Base-by-base conservation (phyloP, 2,888 invertebrate species). In the Opisthograptis luteolata region DNA sequence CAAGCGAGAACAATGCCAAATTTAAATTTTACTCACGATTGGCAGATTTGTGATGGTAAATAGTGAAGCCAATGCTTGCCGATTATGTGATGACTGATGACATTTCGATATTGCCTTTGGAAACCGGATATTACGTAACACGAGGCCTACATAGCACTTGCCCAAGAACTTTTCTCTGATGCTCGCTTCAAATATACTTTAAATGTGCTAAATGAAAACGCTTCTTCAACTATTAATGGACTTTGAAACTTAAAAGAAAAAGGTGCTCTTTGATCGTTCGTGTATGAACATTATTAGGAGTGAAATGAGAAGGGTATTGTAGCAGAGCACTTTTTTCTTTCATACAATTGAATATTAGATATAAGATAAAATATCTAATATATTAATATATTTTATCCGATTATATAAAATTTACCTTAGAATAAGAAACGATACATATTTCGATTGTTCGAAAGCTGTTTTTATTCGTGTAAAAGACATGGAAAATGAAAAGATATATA, bases 201-300 rank as follows among this genome's bases (percentile, higher is more conserved):
- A n/a, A n/a, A 17, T 17, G 42, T 24, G n/a, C 30, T 42, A 35
- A 45, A 48, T 40, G 34, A 28, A 47, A 34, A 32, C 13, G 20
- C 24, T 24, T 14, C 8, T 13, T 10, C 14, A 31, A 30, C 36
- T 15, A 17, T 1, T 22, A 35, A 27, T 14, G 36, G 15, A 25
- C 15, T 24, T 24, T 13, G 9, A 12, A 25, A 36, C 36, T 36
- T 41, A 2, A 8, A 41, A 15, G 28, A 36, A 48, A 40, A 42
- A 17, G 22, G 24, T 49, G 42, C 48, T 32, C 42, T 31, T 15
- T 35, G 35, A 42, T 42, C 17, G 31, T 31, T 19, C 24, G 9
- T 35, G 17, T 24, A 41, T 30, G 36, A 30, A 17, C 17, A 2
- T 25, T 36, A 13, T 19, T 25, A 15, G 13, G 36, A 36, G 27